phyloP scores from a whole-genome alignment of 2,797 vertebrate genomes.

The Bucorvus abyssinicus region DNA sequence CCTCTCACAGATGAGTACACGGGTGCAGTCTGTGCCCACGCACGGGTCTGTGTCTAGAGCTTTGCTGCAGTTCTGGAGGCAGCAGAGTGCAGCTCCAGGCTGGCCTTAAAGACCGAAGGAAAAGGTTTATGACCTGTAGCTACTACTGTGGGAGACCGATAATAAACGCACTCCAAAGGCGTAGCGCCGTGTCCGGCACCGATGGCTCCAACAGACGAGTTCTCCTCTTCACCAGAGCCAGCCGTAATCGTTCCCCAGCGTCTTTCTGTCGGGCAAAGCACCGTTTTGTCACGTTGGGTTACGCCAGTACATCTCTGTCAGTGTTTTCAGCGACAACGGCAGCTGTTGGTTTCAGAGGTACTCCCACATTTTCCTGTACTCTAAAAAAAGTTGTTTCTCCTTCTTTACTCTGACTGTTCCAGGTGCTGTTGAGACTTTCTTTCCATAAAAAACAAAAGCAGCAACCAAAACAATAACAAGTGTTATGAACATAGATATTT shows the following conservation, averaged over 20 bases:
- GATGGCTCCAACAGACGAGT: constrained; percentile 46
- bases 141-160: neutral
- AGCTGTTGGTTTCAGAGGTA: constrained; percentile 27
- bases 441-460: neutral
- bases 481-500: neutral
- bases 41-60: neutral
- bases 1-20: neutral
- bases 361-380: constrained; percentile 19
- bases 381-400: constrained; percentile 30
- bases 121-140: constrained; percentile 56
- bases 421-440: neutral
- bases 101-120: constrained; percentile 28
- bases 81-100: neutral
- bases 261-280: constrained; percentile 49
- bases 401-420: constrained; percentile 3
- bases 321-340: constrained; percentile 20
- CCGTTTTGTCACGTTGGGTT: constrained; percentile 25
- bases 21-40: neutral
- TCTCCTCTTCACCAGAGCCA: constrained; percentile 16
- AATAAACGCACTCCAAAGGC: constrained; percentile 40
- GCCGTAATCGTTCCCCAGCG: constrained; percentile 42
- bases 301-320: neutral
- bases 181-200: constrained; percentile 28
- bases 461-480: neutral
- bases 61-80: constrained; percentile 15